These are phyloP conservation scores for Volucella inflata DNA, from an alignment of 2,888 invertebrate species.

Conservation along the genomic window DNA sequence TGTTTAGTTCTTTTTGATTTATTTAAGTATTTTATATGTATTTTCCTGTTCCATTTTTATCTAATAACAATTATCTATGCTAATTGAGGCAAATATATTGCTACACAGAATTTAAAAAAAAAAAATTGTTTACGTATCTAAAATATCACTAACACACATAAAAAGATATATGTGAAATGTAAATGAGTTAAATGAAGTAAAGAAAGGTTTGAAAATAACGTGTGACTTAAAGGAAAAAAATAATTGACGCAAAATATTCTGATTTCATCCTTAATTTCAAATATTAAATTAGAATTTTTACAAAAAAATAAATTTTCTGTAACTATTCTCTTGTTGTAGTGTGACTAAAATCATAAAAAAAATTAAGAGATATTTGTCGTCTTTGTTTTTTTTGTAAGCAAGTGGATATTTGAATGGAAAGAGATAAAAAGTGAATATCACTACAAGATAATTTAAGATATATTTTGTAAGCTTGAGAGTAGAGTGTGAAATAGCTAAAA, in stretches of 20 bases:
- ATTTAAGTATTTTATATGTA: slow-evolving; percentile 44
- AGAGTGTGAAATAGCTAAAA: slow-evolving; percentile 29
- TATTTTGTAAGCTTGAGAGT: slow-evolving; percentile 23
- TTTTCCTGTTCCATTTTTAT: slow-evolving; percentile 33
- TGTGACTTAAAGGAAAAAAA: slow-evolving; percentile 12
- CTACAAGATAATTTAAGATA: slow-evolving; percentile 24
- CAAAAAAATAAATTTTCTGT: slow-evolving; percentile 6
- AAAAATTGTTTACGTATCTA: slow-evolving; percentile 43
- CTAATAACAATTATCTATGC: slow-evolving; percentile 68
- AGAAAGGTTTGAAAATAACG: slow-evolving; percentile 15
- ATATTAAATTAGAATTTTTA: slow-evolving; percentile 19
- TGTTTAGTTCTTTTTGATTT: slow-evolving; percentile 42
- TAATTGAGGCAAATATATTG: slow-evolving; percentile 56
- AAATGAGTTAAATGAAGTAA: slow-evolving; percentile 48
- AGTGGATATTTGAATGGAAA: slow-evolving; percentile 31
- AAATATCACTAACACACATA: slow-evolving; percentile 65
- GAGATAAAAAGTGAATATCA: slow-evolving; percentile 30
- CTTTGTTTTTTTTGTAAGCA: slow-evolving; percentile 55
- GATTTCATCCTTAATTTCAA: slow-evolving; percentile 19
- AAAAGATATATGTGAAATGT: slow-evolving; percentile 59
- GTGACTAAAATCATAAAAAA: slow-evolving; percentile 22
- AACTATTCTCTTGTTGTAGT: slow-evolving; percentile 17
- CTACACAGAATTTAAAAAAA: slow-evolving; percentile 65
- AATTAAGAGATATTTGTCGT: slow-evolving; percentile 26
- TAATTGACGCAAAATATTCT: slow-evolving; percentile 12